Base-by-base conservation (phyloP, 2,113 vertebrate species). In the Cheirogaleus medius region DNA sequence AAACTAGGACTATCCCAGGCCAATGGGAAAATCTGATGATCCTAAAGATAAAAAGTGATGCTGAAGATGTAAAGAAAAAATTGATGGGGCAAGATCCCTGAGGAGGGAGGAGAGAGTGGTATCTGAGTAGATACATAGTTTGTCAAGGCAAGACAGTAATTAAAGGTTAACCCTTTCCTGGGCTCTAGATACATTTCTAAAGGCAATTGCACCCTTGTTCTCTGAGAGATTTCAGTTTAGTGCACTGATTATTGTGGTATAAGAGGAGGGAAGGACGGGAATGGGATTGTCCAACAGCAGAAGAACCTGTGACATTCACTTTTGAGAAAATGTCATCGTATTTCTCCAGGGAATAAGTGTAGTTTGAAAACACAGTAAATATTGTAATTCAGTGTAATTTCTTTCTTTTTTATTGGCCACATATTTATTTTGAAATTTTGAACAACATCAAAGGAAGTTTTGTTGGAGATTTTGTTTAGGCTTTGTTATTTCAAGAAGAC, bases 371-470 rank as follows among this genome's bases (percentile, higher is more conserved):
- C 20, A 82, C 11, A 60, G 12, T 12, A 29, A 37, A 13, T 73
- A 80, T 60, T 66, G 66, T 80, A 80, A 87, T 42, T 78, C 27
- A 64, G 52, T 69, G 1, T 27, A 34, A 52, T 87, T 95, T n/a
- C 32, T 74, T 96, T 25, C 44, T 66, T 81, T 74, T 92, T 21
- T 76, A 58, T 37, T 91, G n/a, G 58, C 3, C 66, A 89, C 21
- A 66, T 37, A 37, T 74, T 87, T 78, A 63, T 64, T 95, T 89
- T 91, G 68, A 92, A 84, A 77, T 34, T 85, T 44, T 78, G 42
- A 89, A 39, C 1, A 77, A 29, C 10, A 78, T 11, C 4, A 11
- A 87, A 74, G 10, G 12, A 87, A 81, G 37, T 42, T 89, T 95
- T 81, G 52, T 44, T 60, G 73, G 73, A 20, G 21, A 13, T 69